Conservation (phyloP, 2,888 invertebrate genomes). For the Anoplius nigerrimus region DNA sequence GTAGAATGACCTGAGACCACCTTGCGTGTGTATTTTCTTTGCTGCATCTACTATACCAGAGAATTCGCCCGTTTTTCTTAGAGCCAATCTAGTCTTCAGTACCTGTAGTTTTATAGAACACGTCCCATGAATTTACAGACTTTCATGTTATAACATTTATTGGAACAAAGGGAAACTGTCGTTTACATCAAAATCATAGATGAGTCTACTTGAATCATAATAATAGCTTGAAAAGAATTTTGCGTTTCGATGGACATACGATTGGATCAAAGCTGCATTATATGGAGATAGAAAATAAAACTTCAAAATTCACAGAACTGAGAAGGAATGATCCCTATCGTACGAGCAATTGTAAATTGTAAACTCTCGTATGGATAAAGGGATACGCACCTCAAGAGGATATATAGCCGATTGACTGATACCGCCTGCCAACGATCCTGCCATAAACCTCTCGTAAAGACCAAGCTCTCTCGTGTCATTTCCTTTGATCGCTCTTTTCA, state of each 20-base stretch:
- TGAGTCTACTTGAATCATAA: too few species aligned
- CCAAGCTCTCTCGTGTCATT: slow-evolving; percentile 86
- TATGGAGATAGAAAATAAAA: too few species aligned
- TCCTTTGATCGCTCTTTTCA: slow-evolving; percentile 90
- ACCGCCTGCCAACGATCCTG: slow-evolving; percentile 96
- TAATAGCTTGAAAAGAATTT: too few species aligned
- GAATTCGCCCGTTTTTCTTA: slow-evolving; percentile 97
- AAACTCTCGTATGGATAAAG: slow-evolving; percentile 34
- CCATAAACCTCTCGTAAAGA: slow-evolving; percentile 93
- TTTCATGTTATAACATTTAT: too few species aligned
- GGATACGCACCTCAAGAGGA: slow-evolving; percentile 87
- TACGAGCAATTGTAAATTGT: too few species aligned
- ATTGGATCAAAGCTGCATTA: too few species aligned
- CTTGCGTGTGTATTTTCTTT: slow-evolving; percentile 88
- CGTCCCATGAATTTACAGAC: background rate
- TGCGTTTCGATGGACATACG: too few species aligned
- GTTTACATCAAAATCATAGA: too few species aligned
- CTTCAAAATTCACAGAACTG: too few species aligned
- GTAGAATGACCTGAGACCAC: slow-evolving; percentile 93
- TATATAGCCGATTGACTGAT: slow-evolving; percentile 98
- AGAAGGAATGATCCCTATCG: too few species aligned
- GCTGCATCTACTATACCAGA: slow-evolving; percentile 92
- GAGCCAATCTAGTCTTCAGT: slow-evolving; percentile 96
- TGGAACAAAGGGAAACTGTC: too few species aligned
- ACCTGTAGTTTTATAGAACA: slow-evolving; percentile 77